phyloP scores from a whole-genome alignment of 2,797 vertebrate species.

The Dryobates pubescens region DNA sequence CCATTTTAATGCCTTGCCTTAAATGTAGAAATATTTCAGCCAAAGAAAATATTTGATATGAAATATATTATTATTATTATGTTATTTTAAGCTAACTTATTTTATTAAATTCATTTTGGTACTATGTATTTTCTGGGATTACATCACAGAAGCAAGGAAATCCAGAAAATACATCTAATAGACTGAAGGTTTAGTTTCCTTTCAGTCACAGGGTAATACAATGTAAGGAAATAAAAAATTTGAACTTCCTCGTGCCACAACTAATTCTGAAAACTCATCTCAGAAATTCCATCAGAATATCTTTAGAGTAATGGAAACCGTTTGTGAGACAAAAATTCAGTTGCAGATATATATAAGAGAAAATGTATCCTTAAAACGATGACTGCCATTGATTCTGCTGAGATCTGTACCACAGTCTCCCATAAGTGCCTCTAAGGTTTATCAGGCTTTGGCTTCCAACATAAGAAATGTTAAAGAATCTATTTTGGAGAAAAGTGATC shows the following conservation, averaged over 20 bases:
- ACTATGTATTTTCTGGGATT: background rate
- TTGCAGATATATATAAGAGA: background rate
- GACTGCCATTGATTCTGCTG: background rate
- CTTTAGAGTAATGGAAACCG: background rate
- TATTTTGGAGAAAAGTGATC: background rate
- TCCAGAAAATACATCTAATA: background rate
- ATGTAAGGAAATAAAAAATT: background rate
- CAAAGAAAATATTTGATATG: background rate
- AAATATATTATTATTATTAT: background rate
- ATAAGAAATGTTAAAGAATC: background rate
- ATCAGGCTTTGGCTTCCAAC: background rate
- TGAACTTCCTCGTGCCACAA: background rate
- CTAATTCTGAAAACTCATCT: background rate
- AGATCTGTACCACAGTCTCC: background rate
- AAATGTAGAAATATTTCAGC: background rate
- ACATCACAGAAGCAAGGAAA: background rate
- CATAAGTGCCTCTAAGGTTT: background rate
- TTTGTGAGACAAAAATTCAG: background rate
- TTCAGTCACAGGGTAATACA: background rate
- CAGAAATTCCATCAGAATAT: background rate
- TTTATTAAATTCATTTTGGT: background rate
- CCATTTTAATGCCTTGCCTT: background rate
- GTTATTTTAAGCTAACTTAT: background rate
- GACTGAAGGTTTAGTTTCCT: background rate
- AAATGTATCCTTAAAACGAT: background rate